Evolutionary conservation across 2,797 vertebrate species (phyloP), one percentile per base, ranked within the genome.

Genomic region (Tragopan temminckii): DNA sequence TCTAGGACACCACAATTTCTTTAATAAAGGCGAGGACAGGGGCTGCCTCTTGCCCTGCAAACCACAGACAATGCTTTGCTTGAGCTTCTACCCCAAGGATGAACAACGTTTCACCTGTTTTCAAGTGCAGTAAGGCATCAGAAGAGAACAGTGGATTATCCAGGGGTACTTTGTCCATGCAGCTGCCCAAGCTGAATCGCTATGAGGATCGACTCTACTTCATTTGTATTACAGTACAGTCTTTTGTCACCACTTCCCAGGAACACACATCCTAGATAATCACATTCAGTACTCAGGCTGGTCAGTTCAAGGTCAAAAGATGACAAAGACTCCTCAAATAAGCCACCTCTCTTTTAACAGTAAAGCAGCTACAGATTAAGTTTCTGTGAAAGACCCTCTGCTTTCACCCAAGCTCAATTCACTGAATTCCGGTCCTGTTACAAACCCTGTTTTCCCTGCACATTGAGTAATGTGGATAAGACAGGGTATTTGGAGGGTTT

Each of bases 31-130:
- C 27, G 42, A 88, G 29, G 17, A 70, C 24, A 74, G 52, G 1
- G 1, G 33, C 25, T 1, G 0, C 13, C 21, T 42, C 61, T n/a
- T 0, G 1, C 10, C 24, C 29, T 25, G 2, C 43, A 29, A 82
- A n/a, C 59, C 50, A 38, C 20, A 35, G 36, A 31, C 35, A 33
- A 29, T 13, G n/a, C 5, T 70, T 40, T 25, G 27, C 18, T 52
- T 36, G 42, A 93, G 69, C 20, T 33, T 80, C 70, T 18, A 36
- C 50, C 68, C n/a, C 4, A 1, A 80, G 23, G 20, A 29, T 5
- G 27, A 13, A 14, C 7, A 48, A 85, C n/a, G 12, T 66, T 55
- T 67, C 36, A 64, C 13, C 45, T 33, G 5, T n/a, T 78, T 78
- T 66, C 72, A 75, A 57, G 33, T 55, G 45, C 90, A 92, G 27